These are phyloP conservation scores for Holothuria scabra DNA, from an alignment of 53 echinoderm and acorn worm genomes.

Conservation along the genomic window DNA sequence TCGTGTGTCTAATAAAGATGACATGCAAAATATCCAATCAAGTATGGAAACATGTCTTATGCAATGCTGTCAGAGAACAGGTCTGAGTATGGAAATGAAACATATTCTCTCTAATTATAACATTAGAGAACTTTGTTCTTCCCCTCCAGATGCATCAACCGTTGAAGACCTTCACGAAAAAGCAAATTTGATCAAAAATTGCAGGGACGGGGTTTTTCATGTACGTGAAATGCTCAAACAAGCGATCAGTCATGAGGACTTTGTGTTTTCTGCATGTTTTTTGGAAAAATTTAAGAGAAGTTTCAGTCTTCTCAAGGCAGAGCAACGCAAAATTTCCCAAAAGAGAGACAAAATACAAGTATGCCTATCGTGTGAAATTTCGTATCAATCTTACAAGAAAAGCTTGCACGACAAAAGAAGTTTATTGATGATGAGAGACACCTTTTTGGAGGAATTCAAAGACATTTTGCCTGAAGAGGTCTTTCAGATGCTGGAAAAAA, in stretches of 20 bases:
- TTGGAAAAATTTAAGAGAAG: too few relatives aligned
- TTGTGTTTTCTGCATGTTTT: not conserved
- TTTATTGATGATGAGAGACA: not conserved
- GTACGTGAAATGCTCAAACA: too few relatives aligned
- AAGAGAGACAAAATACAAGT: too few relatives aligned
- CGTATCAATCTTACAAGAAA: too few relatives aligned
- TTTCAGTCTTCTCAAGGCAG: too few relatives aligned
- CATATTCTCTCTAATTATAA: not conserved
- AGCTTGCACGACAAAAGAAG: not conserved
- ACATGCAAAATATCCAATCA: not conserved
- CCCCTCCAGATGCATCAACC: not conserved
- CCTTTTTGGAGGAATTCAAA: not conserved
- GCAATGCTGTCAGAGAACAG: not conserved
- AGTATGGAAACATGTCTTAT: not conserved
- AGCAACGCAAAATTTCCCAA: not conserved
- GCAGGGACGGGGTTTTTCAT: too few relatives aligned
- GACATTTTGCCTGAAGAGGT: not conserved
- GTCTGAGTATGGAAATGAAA: slow-evolving; percentile 15
- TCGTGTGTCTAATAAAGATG: not conserved
- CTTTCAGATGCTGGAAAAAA: not conserved
- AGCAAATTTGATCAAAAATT: too few relatives aligned
- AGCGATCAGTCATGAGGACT: not conserved
- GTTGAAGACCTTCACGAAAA: not conserved
- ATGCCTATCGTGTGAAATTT: too few relatives aligned
- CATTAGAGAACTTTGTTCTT: not conserved